These are phyloP conservation scores for Volucella inanis DNA, from an alignment of 2,888 invertebrate genomes.

Conservation along the genomic window DNA sequence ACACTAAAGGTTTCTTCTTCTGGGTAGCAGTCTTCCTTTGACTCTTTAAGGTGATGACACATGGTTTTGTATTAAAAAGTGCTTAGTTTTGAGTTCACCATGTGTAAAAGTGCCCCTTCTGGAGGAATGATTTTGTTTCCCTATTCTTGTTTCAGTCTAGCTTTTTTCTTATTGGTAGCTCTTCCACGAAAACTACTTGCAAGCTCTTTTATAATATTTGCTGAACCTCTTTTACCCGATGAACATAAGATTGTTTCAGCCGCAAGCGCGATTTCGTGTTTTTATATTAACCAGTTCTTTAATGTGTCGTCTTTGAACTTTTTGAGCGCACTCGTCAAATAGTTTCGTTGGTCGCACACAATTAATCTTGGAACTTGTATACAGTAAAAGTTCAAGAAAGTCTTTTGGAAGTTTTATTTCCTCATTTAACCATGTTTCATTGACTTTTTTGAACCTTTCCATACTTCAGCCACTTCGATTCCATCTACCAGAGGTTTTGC, in stretches of 20 bases:
- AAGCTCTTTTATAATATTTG: background rate
- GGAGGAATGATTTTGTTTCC: background rate
- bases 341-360: no score
- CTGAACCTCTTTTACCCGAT: background rate
- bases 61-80: background rate
- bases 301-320: no score
- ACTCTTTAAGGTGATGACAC: background rate
- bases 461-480: background rate
- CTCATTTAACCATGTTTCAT: background rate
- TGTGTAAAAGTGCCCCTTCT: background rate
- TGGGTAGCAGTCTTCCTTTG: background rate
- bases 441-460: background rate
- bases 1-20: background rate
- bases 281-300: no score
- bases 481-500: conserved; percentile 4
- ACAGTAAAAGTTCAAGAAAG: background rate
- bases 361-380: background rate
- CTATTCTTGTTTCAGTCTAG: no score
- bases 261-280: no score
- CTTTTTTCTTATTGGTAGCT: no score
- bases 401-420: no score
- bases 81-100: background rate
- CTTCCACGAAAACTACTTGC: background rate
- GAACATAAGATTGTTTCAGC: background rate
- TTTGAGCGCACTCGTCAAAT: no score